A percentile compares a stretch with the other conserved stretches of the same genome.
Conservation (phyloP, 2,888 invertebrate genomes). For the Melieria omissa region DNA sequence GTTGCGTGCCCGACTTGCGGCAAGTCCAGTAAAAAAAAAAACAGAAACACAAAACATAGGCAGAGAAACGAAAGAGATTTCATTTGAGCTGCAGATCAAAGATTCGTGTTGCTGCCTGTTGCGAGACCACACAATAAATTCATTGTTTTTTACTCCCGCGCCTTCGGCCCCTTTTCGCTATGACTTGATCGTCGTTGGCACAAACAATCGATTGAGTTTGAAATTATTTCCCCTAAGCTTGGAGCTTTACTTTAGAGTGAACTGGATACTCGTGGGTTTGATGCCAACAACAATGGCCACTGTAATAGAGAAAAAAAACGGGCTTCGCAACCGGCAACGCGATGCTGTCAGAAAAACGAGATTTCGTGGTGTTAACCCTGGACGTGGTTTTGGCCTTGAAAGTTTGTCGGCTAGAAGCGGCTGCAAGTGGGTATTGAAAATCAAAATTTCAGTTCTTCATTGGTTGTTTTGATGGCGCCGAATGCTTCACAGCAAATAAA, state of each 20-base stretch:
- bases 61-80: not conserved
- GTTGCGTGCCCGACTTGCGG: not conserved
- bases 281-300: not conserved
- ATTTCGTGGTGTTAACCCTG: too few species aligned
- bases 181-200: too few species aligned
- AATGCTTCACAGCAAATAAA: not conserved
- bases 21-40: not conserved
- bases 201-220: not conserved
- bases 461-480: too few species aligned
- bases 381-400: too few species aligned
- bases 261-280: not conserved
- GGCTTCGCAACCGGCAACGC: too few species aligned
- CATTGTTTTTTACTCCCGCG: not conserved
- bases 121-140: conserved; percentile 9
- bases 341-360: too few species aligned
- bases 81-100: conserved; percentile 1
- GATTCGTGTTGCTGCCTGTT: not conserved
- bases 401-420: too few species aligned
- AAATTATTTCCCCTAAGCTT: not conserved
- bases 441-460: too few species aligned
- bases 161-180: too few species aligned
- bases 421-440: too few species aligned
- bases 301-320: too few species aligned
- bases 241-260: not conserved
- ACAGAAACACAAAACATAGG: not conserved